These are phyloP conservation scores for Dolichoris vasculosae DNA, from an alignment of 1,140 invertebrate genomes.

Conservation along the genomic window DNA sequence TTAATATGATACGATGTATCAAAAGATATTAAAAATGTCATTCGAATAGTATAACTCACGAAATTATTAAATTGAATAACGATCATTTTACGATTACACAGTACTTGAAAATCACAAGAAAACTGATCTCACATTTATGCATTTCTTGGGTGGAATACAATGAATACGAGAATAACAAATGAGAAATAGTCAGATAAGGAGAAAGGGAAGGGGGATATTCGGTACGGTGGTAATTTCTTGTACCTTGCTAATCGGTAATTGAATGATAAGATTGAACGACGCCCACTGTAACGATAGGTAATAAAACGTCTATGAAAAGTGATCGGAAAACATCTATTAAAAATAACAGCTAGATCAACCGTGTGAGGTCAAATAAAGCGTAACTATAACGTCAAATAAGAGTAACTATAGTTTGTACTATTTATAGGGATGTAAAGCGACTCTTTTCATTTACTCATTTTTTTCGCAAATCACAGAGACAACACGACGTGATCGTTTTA, in stretches of 20 bases:
- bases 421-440: conserved; percentile 19
- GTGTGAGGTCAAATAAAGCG: conserved; percentile 28
- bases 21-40: too few species aligned
- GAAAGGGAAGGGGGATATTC: neutral
- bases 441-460: neutral
- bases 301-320: conserved; percentile 38
- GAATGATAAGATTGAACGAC: conserved; percentile 46
- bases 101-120: too few species aligned
- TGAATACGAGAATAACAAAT: too few species aligned
- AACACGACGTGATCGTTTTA: neutral
- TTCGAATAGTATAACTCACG: neutral
- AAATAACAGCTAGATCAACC: conserved; percentile 36
- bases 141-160: too few species aligned
- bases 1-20: neutral
- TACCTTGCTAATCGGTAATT: conserved; percentile 1
- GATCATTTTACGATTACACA: too few species aligned
- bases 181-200: too few species aligned
- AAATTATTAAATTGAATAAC: neutral
- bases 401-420: neutral
- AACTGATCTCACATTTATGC: too few species aligned
- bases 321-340: too few species aligned
- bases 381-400: conserved; percentile 34
- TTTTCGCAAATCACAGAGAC: neutral
- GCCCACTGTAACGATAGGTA: conserved; percentile 30
- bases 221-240: neutral